These are phyloP conservation scores for Poecilia latipinna DNA, from an alignment of 2,113 vertebrate genomes.

Conservation along the genomic window DNA sequence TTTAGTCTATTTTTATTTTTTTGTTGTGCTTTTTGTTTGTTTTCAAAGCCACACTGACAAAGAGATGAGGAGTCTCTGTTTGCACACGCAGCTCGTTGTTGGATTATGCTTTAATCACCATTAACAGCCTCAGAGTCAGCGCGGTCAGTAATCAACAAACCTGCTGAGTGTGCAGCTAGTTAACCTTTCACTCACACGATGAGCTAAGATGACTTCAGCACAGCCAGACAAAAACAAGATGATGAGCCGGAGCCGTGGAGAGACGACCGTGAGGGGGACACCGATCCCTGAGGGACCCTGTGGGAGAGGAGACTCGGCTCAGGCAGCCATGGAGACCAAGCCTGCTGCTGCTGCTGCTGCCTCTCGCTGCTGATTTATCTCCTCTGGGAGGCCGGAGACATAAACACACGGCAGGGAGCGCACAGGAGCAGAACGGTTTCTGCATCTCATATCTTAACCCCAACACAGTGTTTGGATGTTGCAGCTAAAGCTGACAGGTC, in stretches of 20 bases:
- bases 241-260: conserved; percentile 62
- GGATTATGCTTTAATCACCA: conserved; percentile 26
- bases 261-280: conserved; percentile 60
- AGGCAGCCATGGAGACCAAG: conserved; percentile 62
- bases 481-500: too few relatives aligned
- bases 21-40: conserved; percentile 76
- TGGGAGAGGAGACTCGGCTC: conserved; percentile 46
- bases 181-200: conserved; percentile 22
- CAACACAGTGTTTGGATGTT: not conserved
- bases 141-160: conserved; percentile 26
- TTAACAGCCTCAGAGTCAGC: conserved; percentile 33
- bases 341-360: conserved; percentile 24
- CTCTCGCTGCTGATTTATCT: conserved; percentile 48
- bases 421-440: conserved; percentile 14
- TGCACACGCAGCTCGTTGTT: conserved; percentile 47
- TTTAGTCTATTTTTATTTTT: conserved; percentile 37
- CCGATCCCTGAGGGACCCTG: conserved; percentile 50
- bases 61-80: conserved; percentile 35
- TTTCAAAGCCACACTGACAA: conserved; percentile 62
- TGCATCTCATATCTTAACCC: conserved; percentile 6
- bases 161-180: conserved; percentile 40
- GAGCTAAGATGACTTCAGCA: conserved; percentile 61
- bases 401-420: conserved; percentile 15
- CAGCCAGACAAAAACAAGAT: conserved; percentile 71
- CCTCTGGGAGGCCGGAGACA: conserved; percentile 37